Evolutionary conservation across 2,797 vertebrate genomes (phyloP), one percentile per base, ranked within the genome.

Genomic region (Bryconaethiops microstoma): DNA sequence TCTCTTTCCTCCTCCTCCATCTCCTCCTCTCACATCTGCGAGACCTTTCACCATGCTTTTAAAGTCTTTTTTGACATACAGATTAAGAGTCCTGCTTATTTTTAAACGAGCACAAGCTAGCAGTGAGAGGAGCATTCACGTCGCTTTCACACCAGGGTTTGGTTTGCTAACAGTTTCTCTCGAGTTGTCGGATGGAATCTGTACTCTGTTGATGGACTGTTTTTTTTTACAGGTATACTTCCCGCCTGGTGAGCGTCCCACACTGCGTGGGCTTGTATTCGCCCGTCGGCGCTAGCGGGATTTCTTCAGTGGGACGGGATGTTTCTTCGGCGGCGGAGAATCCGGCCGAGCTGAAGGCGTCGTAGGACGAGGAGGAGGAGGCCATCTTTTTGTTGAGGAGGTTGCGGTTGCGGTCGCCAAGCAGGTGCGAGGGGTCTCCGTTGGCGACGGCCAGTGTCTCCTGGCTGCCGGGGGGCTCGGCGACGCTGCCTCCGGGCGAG

Each of bases 391-490:
- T 98, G 93, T 96, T 97, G 79, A 99, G 97, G 91, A 99, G 95
- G 94, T 99, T 99, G 91, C 98, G 96, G 93, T 99, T 99, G 91
- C 98, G 97, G 92, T 99, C 97, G 71, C 97, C 98, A 94, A 97
- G 95, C 92, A 97, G 93, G 88, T 94, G 92, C 65, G 90, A 93
- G 60, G 97, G 96, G 92, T 98, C 97, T 84, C 97, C 97, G 70
- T 98, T 98, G 92, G 97, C 96, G 92, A 94, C 89, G 85, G 92
- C 90, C 78, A 94, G 92, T 91, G 96, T 96, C 93, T 99, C 97
- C 91, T 97, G 96, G 92, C 96, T 97, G 89, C 96, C 95, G 86
- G 92, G 88, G 83, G 94, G 95, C 88, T 98, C 96, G 83, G 94
- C 91, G 0, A 94, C 80, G 55, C 86, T 90, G 85, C 91, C 91